Conservation (phyloP, 2,888 invertebrate genomes). For the Athalia cordata region DNA sequence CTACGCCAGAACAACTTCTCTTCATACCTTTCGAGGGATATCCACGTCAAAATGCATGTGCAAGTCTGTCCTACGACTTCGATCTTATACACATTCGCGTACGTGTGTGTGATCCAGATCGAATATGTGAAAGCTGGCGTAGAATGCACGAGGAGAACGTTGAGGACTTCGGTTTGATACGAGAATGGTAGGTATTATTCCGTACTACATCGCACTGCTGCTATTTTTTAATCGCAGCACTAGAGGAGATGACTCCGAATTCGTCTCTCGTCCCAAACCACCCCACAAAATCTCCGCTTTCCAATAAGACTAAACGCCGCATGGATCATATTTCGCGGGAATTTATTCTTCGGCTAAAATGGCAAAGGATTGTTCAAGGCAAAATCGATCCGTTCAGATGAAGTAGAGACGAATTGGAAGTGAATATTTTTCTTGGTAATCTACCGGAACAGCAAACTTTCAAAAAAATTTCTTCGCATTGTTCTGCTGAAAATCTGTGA, state of each 20-base stretch:
- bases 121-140: slow-evolving; percentile 30
- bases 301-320: background rate
- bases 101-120: slow-evolving; percentile 17
- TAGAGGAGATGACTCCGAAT: slow-evolving; percentile 12
- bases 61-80: background rate
- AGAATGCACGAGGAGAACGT: background rate
- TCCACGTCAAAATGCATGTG: background rate
- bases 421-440: too few species aligned
- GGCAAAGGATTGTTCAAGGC: too few species aligned
- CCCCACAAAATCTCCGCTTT: background rate
- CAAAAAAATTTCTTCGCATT: too few species aligned
- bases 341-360: too few species aligned
- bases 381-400: too few species aligned
- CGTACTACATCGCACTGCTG: background rate
- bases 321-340: too few species aligned
- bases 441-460: too few species aligned
- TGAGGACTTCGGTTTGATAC: background rate
- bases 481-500: too few species aligned
- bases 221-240: background rate
- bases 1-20: background rate
- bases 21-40: background rate
- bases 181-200: background rate
- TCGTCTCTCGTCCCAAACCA: background rate
- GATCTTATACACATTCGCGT: background rate
- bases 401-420: too few species aligned